Evolutionary conservation across 2,797 vertebrate species (phyloP).

Genomic region (Pogonophryne albipinna): DNA sequence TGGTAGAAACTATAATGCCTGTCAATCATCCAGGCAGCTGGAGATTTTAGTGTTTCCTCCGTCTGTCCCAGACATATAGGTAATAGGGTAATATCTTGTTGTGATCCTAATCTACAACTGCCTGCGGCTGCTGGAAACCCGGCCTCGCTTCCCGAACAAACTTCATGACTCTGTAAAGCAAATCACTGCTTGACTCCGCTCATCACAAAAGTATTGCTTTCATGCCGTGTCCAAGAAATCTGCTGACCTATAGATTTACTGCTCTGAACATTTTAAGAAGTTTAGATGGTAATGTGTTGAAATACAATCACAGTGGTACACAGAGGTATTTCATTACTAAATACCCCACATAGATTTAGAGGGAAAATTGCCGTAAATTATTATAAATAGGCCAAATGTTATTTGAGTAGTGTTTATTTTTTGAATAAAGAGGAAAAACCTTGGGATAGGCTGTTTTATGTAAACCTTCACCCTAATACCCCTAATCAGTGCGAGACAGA

Average conservation of each 20-base stretch:
- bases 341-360: conserved; percentile 14
- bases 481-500: conserved; percentile 13
- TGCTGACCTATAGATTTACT: conserved; percentile 40
- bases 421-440: conserved; percentile 4
- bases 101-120: conserved; percentile 34
- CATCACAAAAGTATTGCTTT: conserved; percentile 8
- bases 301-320: background rate
- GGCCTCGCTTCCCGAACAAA: conserved; percentile 23
- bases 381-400: background rate
- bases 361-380: conserved; percentile 2
- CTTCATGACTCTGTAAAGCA: conserved; percentile 28
- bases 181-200: conserved; percentile 28
- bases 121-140: conserved; percentile 33
- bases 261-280: conserved; percentile 18
- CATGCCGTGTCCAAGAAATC: conserved; percentile 22
- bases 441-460: background rate
- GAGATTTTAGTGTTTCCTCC: conserved; percentile 28
- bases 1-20: background rate
- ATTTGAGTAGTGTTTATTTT: conserved; percentile 1
- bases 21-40: conserved; percentile 34
- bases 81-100: conserved; percentile 39
- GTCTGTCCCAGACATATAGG: conserved; percentile 30
- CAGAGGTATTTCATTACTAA: conserved; percentile 13
- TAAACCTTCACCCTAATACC: conserved; percentile 10
- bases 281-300: conserved; percentile 3